Evolutionary conservation across 2,888 invertebrate species (phyloP).

Genomic region (Cremastinae sp.): DNA sequence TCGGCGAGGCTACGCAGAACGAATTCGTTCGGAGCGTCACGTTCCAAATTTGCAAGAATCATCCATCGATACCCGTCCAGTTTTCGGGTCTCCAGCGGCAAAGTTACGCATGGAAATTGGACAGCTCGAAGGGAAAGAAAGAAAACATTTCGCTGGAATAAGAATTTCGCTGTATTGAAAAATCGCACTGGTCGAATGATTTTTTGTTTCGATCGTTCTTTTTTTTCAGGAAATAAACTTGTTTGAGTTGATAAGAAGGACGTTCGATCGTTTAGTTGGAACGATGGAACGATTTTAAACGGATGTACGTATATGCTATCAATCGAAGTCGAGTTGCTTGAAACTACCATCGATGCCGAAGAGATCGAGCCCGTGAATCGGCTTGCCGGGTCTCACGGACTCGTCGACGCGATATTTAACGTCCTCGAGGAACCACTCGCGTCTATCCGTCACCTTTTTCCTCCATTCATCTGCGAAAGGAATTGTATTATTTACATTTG

Average conservation of each 20-base stretch:
- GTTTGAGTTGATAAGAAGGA: too few relatives aligned
- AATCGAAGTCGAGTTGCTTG: slow-evolving; percentile 82
- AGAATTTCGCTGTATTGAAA: not conserved
- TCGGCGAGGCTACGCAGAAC: slow-evolving; percentile 47
- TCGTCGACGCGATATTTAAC: slow-evolving; percentile 81
- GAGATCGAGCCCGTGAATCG: slow-evolving; percentile 82
- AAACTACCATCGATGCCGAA: slow-evolving; percentile 83
- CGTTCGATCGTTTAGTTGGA: too few relatives aligned
- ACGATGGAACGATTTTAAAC: too few relatives aligned
- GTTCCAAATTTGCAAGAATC: slow-evolving; percentile 27
- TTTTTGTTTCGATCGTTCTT: not conserved
- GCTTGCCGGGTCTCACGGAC: slow-evolving; percentile 81
- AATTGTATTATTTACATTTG: slow-evolving; percentile 14
- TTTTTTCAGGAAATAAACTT: too few relatives aligned
- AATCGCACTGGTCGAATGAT: too few relatives aligned
- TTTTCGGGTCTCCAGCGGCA: too few relatives aligned
- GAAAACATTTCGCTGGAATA: too few relatives aligned
- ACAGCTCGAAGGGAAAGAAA: too few relatives aligned
- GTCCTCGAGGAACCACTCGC: slow-evolving; percentile 82
- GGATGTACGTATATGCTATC: too few relatives aligned
- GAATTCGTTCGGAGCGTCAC: slow-evolving; percentile 23
- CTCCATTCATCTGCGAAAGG: slow-evolving; percentile 81
- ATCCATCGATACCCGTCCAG: not conserved
- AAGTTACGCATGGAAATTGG: not conserved
- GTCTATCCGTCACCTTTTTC: slow-evolving; percentile 81